These are phyloP conservation scores for Scomber colias DNA, from an alignment of 2,113 vertebrate genomes.

Conservation along the genomic window DNA sequence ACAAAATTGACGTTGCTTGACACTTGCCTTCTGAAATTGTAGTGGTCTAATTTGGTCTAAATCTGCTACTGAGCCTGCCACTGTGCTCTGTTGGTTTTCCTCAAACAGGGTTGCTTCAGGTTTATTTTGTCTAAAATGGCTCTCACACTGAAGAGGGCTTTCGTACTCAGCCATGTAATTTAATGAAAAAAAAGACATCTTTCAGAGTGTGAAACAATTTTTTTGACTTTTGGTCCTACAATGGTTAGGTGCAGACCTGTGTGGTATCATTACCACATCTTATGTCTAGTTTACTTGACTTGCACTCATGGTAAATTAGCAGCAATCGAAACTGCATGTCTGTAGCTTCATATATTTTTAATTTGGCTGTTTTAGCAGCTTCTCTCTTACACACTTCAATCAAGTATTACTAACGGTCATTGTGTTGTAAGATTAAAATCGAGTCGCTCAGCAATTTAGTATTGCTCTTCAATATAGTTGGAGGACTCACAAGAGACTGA, in stretches of 20 bases:
- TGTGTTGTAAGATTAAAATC: slow-evolving; percentile 17
- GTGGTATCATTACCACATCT: slow-evolving; percentile 3
- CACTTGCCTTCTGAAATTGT: not conserved
- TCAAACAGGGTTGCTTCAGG: not conserved
- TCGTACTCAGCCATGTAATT: no score
- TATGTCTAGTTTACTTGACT: slow-evolving; percentile 17
- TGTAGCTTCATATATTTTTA: slow-evolving; percentile 49
- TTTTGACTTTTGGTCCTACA: not conserved
- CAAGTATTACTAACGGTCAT: not conserved
- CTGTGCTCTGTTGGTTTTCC: slow-evolving; percentile 9
- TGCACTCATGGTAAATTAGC: slow-evolving; percentile 19
- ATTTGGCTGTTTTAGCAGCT: slow-evolving; percentile 22
- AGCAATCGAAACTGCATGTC: slow-evolving; percentile 37
- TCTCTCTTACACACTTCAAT: slow-evolving; percentile 10
- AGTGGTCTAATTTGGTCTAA: slow-evolving; percentile 2
- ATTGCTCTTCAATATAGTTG: not conserved
- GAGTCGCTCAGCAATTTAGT: slow-evolving; percentile 3
- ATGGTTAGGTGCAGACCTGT: slow-evolving; percentile 2
- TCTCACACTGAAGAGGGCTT: no score
- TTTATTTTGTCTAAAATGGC: slow-evolving; percentile 1
- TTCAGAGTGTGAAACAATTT: no score
- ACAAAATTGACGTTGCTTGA: slow-evolving; percentile 17
- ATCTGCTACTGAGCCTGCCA: not conserved
- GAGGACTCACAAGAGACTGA: not conserved
- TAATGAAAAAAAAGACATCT: no score